phyloP scores from a whole-genome alignment of 2,888 invertebrate species.

The Esperia sulphurella region DNA sequence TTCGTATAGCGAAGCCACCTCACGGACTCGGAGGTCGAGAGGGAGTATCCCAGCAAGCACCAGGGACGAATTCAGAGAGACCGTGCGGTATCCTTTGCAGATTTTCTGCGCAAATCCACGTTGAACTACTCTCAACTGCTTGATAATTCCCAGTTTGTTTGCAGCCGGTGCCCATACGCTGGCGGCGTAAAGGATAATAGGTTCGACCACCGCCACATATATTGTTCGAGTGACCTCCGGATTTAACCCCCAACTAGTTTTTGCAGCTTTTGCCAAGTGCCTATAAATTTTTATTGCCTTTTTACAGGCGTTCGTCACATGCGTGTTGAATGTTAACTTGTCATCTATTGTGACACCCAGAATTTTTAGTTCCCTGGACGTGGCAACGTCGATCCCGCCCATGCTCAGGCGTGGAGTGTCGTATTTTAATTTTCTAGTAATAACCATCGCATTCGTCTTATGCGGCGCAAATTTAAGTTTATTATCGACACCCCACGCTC shows the following conservation, averaged over 20 bases:
- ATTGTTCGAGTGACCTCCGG: neutral
- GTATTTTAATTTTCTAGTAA: constrained; percentile 10
- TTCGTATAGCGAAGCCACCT: neutral
- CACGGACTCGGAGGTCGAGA: constrained; percentile 7
- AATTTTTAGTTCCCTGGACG: constrained; percentile 9
- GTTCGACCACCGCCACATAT: neutral
- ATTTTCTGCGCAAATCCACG: constrained; percentile 5
- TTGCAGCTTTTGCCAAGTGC: constrained; percentile 7
- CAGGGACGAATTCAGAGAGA: constrained; percentile 8
- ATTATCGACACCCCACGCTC: constrained; percentile 12
- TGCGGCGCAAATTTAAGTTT: constrained; percentile 12
- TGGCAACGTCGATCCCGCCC: neutral
- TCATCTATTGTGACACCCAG: constrained; percentile 12
- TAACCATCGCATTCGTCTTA: constrained; percentile 11
- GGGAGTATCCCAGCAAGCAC: constrained; percentile 12
- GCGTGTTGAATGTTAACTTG: constrained; percentile 11
- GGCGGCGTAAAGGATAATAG: neutral
- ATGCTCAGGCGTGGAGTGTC: constrained; percentile 12
- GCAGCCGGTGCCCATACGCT: neutral
- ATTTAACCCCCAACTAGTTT: constrained; percentile 7
- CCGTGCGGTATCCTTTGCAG: constrained; percentile 1
- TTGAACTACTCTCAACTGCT: neutral
- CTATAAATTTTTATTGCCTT: constrained; percentile 7
- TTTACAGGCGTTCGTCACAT: constrained; percentile 5
- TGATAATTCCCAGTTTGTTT: neutral